Percentiles rank a stretch among this genome's conserved stretches.
Evolutionary conservation across 2,113 vertebrate genomes (phyloP).

Genomic region (Grammomys surdaster): DNA sequence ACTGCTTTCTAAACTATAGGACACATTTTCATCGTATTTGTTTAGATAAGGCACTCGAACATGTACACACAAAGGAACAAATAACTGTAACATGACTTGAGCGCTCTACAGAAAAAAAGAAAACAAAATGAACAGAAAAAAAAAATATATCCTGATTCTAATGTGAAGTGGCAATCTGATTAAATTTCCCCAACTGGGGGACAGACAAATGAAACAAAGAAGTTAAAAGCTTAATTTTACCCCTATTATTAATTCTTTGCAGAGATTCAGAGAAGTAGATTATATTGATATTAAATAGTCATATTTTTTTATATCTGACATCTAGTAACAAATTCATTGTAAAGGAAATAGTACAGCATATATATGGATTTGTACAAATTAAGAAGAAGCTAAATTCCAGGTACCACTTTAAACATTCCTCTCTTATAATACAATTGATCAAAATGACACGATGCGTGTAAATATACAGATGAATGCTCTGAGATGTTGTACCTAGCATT

Average conservation of each 20-base stretch:
- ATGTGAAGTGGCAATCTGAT: background rate
- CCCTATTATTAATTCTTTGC: background rate
- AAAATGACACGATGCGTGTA: background rate
- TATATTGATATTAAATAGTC: background rate
- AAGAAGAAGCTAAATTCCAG: background rate
- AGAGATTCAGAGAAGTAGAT: background rate
- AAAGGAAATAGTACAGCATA: background rate
- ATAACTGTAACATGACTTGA: background rate
- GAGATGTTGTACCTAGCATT: background rate
- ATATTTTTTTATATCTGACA: background rate
- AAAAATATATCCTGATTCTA: background rate
- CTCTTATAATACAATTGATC: background rate
- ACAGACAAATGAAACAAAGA: background rate
- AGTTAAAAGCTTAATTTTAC: background rate
- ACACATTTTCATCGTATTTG: background rate
- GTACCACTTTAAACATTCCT: background rate
- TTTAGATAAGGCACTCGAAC: background rate
- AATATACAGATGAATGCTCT: background rate
- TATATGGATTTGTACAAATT: background rate
- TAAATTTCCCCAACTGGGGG: too few species aligned
- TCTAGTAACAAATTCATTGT: background rate
- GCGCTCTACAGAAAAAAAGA: background rate
- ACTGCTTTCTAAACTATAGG: background rate
- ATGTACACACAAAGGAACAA: background rate
- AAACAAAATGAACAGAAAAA: background rate